A percentile compares a stretch with the other conserved stretches of the same genome.
phyloP scores from a whole-genome alignment of 1,140 invertebrate genomes.

The Sweltsa coloradensis region DNA sequence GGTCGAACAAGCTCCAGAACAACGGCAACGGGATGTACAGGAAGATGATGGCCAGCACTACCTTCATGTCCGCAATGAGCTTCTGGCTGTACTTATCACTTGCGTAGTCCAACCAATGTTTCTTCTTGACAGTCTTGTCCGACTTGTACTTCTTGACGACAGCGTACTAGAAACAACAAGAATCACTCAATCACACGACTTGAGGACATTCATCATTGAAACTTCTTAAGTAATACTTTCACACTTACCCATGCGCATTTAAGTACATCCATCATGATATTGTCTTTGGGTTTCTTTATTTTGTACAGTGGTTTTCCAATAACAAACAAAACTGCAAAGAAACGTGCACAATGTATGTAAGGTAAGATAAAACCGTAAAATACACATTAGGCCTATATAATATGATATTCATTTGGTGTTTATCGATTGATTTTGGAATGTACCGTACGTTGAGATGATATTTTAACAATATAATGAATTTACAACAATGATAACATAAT shows the following conservation, averaged over 20 bases:
- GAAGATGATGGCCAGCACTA: constrained; percentile 47
- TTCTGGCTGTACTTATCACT: constrained; percentile 47
- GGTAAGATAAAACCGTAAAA: too few relatives aligned
- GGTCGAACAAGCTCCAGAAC: constrained; percentile 74
- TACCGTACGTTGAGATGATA: too few relatives aligned
- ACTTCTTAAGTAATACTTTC: too few relatives aligned
- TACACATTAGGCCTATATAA: too few relatives aligned
- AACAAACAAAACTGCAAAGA: constrained; percentile 49
- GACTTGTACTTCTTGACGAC: constrained; percentile 11
- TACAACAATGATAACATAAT: too few relatives aligned
- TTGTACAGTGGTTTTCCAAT: constrained; percentile 53
- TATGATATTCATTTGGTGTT: too few relatives aligned
- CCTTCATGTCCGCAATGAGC: constrained; percentile 58
- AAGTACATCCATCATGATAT: constrained; percentile 51
- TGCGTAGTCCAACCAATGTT: constrained; percentile 76
- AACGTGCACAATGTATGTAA: neutral
- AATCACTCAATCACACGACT: too few relatives aligned
- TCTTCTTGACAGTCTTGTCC: constrained; percentile 23
- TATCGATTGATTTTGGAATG: too few relatives aligned
- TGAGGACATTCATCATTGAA: too few relatives aligned
- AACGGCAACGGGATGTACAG: constrained; percentile 67
- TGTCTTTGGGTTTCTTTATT: constrained; percentile 51
- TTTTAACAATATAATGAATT: too few relatives aligned
- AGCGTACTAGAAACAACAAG: constrained; percentile 13
- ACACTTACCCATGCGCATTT: constrained; percentile 48